These are phyloP conservation scores for Ailuropoda melanoleuca DNA, from an alignment of 2,113 vertebrate species.

Conservation along the genomic window DNA sequence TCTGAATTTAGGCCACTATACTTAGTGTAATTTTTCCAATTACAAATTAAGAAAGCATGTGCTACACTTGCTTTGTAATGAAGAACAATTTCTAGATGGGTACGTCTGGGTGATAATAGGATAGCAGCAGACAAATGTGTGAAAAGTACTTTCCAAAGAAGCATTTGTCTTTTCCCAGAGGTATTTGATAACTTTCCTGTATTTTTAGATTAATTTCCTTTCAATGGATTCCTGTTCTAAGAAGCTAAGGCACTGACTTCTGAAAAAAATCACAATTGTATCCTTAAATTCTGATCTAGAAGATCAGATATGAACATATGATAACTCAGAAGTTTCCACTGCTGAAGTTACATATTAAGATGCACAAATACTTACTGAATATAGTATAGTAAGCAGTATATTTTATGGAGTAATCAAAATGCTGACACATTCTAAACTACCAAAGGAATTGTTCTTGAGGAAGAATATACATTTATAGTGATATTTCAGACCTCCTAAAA, in stretches of 20 bases:
- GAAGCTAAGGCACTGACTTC: background rate
- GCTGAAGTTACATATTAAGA: background rate
- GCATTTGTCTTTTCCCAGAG: background rate
- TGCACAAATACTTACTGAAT: background rate
- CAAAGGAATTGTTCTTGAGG: background rate
- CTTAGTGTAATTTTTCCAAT: background rate
- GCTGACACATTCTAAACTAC: background rate
- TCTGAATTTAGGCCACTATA: background rate
- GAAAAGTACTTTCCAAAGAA: constrained; percentile 49
- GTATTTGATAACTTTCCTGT: constrained; percentile 12
- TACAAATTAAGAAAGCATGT: background rate
- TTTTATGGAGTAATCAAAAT: constrained; percentile 24
- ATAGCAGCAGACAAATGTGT: background rate
- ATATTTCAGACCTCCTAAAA: constrained; percentile 26
- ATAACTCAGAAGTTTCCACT: constrained; percentile 34
- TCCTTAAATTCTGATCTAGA: constrained; percentile 29
- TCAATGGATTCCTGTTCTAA: background rate
- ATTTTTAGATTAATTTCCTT: constrained; percentile 53
- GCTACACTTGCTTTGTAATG: background rate
- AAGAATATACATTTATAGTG: constrained; percentile 20
- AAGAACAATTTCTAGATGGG: constrained; percentile 38
- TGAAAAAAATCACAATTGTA: background rate
- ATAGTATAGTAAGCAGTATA: background rate
- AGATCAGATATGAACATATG: background rate
- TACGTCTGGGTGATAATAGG: background rate